Evolutionary conservation across 1,140 invertebrate species (phyloP), one percentile per base, ranked within the genome.

Genomic region (Phymorhynchus buccinoides): DNA sequence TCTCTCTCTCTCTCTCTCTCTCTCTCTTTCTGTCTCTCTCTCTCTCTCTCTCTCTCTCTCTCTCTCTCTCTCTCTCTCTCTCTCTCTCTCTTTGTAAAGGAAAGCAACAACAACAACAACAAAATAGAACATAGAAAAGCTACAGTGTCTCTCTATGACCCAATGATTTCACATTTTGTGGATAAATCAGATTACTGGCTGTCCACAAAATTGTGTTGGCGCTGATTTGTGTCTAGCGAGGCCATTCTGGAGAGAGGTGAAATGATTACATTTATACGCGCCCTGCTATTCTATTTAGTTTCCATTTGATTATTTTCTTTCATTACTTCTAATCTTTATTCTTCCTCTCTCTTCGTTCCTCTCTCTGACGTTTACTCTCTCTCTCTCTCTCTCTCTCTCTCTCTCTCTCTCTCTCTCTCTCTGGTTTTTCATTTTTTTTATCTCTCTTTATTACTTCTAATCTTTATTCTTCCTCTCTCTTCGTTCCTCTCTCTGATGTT

Each of bases 21-120:
- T 73, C 68, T 73, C 68, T 73, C 68, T 73, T 30, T 73, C 68
- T 73, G 12, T 73, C 68, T 73, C 68, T 73, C 68, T 73, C 68
- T 73, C 68, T 73, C 68, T 73, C 68, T 73, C 68, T 73, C 68
- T 73, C 68, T 73, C 68, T 73, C 68, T 73, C 68, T 73, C 68
- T 35, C 68, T 73, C 68, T 73, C 68, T 35, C 35, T 73, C 68
- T 73, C 68, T 73, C 68, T 73, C 68, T 35, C 35, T 73, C 68
- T 35, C 68, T 73, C 68, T 30, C 68, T 73, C 68, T 73, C 68
- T 73, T 73, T 73, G 12, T 30, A 14, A 77, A 27, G 41, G 48
- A 80, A n/a, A n/a, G n/a, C n/a, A n/a, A n/a, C n/a, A n/a, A n/a
- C n/a, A n/a, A n/a, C n/a, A n/a, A n/a, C n/a, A n/a, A n/a, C n/a